A percentile compares a stretch with the other conserved stretches of the same genome.
Evolutionary conservation across 2,113 vertebrate genomes (phyloP).

Genomic region (Chelonoidis abingdonii): DNA sequence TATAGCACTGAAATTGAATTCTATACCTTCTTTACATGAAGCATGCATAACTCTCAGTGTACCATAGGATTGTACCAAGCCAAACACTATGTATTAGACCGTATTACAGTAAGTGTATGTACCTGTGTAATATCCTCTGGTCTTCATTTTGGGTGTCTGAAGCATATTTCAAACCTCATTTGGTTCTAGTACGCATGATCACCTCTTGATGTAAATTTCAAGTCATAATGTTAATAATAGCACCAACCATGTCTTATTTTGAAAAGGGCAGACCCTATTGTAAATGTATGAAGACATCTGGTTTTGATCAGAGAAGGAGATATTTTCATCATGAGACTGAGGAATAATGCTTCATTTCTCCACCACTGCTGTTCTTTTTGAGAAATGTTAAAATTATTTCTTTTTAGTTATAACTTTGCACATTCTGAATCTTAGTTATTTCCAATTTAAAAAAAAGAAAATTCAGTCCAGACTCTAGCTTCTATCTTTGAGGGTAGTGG

Average conservation of each 20-base stretch:
- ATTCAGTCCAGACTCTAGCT: background rate
- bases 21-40: slow-evolving; percentile 9
- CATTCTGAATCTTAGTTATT: background rate
- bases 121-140: background rate
- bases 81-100: background rate
- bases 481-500: background rate
- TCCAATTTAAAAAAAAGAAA: background rate
- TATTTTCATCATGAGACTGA: background rate
- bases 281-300: slow-evolving; percentile 22
- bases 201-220: background rate
- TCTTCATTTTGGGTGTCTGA: background rate
- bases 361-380: background rate
- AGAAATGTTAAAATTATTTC: background rate
- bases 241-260: background rate
- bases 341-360: background rate
- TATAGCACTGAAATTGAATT: slow-evolving; percentile 40
- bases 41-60: background rate
- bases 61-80: background rate
- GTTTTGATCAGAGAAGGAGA: slow-evolving; percentile 26
- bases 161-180: background rate
- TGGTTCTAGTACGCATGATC: background rate
- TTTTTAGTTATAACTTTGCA: background rate
- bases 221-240: background rate
- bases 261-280: background rate
- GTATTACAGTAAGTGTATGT: background rate